Percentiles rank a stretch among this genome's conserved stretches.
Evolutionary conservation across 1,140 invertebrate genomes (phyloP).

Genomic region (Anastatus disparis): DNA sequence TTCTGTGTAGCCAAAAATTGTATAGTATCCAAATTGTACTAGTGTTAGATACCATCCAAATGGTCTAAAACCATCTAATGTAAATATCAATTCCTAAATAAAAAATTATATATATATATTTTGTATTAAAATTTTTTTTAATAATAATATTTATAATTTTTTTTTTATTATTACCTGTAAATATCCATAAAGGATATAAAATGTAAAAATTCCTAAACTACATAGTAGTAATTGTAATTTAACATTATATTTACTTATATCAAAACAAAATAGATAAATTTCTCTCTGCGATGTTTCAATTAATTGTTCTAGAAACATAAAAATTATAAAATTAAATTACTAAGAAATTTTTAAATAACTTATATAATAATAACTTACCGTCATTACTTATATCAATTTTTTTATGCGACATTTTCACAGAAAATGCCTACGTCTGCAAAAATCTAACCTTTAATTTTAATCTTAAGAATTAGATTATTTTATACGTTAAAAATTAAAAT

Average conservation of each 20-base stretch:
- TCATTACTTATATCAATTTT: neutral
- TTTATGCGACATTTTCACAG: constrained; percentile 9
- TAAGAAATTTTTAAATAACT: neutral
- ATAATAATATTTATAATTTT: too few relatives aligned
- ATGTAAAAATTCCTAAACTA: constrained; percentile 83
- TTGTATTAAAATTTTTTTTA: too few relatives aligned
- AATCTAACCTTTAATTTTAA: too few relatives aligned
- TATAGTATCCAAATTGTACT: constrained; percentile 90
- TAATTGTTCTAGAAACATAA: neutral
- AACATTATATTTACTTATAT: constrained; percentile 75
- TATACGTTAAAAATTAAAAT: too few relatives aligned
- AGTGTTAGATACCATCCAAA: constrained; percentile 94
- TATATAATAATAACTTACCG: neutral
- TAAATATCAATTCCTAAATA: constrained; percentile 87
- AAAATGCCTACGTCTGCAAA: too few relatives aligned
- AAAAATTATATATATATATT: constrained; percentile 50
- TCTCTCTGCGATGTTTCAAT: constrained; percentile 47
- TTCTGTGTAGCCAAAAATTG: constrained; percentile 83
- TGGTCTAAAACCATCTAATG: constrained; percentile 85
- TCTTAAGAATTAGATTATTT: too few relatives aligned
- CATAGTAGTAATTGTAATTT: constrained; percentile 81
- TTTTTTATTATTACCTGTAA: constrained; percentile 71
- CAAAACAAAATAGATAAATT: constrained; percentile 78
- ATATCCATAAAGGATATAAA: constrained; percentile 92
- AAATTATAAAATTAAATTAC: neutral